phyloP scores from a whole-genome alignment of 2,888 invertebrate species.

The Tubulanus polymorphus region DNA sequence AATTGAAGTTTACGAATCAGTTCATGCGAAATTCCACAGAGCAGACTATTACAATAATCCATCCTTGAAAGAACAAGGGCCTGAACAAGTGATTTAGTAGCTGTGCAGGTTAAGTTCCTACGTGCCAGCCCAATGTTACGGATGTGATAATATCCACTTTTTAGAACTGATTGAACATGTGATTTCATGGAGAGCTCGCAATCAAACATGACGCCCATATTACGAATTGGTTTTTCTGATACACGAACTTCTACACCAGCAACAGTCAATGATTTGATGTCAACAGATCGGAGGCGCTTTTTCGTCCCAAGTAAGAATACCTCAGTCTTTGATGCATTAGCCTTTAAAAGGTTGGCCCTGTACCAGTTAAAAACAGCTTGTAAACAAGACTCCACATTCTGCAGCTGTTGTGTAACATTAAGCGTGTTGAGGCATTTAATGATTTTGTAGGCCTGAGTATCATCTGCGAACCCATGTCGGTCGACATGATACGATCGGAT shows the following conservation, averaged over 20 bases:
- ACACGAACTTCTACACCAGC: not conserved
- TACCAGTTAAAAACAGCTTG: not conserved
- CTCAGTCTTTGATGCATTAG: not conserved
- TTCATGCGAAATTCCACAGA: not conserved
- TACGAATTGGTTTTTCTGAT: slow-evolving; percentile 1
- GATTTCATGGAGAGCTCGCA: slow-evolving; percentile 8
- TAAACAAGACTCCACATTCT: not conserved
- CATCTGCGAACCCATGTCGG: slow-evolving; percentile 19
- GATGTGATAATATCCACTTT: slow-evolving; percentile 9
- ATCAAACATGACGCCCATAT: slow-evolving; percentile 12
- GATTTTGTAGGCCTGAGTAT: slow-evolving; percentile 11
- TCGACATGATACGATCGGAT: slow-evolving; percentile 13
- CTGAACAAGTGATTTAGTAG: not conserved
- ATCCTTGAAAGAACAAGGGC: not conserved
- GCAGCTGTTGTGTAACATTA: too few species aligned
- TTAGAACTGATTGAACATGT: slow-evolving; percentile 9
- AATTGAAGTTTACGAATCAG: not conserved
- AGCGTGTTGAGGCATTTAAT: not conserved
- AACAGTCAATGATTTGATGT: not conserved
- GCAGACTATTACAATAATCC: not conserved
- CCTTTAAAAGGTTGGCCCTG: not conserved
- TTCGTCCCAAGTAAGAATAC: too few species aligned
- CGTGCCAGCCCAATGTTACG: not conserved
- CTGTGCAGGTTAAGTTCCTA: not conserved
- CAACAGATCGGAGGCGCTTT: too few species aligned